Base-by-base conservation (phyloP, 2,797 vertebrate species). In the Zalophus californianus region DNA sequence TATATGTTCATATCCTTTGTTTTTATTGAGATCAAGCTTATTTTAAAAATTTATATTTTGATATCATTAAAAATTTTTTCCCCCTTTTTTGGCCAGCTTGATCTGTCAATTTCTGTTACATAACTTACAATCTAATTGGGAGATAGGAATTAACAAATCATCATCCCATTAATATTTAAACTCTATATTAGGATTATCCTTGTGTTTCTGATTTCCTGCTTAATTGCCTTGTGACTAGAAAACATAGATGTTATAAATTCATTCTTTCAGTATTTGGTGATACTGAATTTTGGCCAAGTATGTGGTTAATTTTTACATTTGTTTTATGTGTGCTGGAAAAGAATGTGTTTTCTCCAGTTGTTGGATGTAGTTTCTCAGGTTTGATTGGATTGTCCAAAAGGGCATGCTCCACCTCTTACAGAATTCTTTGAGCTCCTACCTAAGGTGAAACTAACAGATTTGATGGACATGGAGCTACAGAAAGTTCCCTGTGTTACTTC, bases 221-320 rank as follows among this genome's bases (percentile, higher is more conserved):
- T 41, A 94, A 75, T 82, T 82, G 64, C 29, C 50, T 88, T 80
- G 16, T 48, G 66, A 88, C 80, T 85, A 88, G 72, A 62, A 75
- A 72, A 79, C 29, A 78, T 64, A 58, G 6, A 60, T 58, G 18
- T 7, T 77, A 77, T 72, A 35, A 91, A 44, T 90, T 82, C 54
- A 64, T 18, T 72, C 14, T 91, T 56, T 77, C 25, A 91, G 0
- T 54, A 75, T 86, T 93, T 93, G 48, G 58, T 54, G 35, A 96
- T 35, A 96, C 79, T 96, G 89, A 94, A 7, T 86, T 78, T 97
- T 66, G 54, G n/a, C 54, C 68, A 88, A 84, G 56, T 44, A 10
- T 48, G 32, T 84, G 48, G 8, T 66, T 70, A 58, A 27, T 64
- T 85, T 95, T 21, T 91, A 5, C 80, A 64, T 38, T 35, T n/a